These are phyloP conservation scores for Nomada ruficornis DNA, from an alignment of 2,888 invertebrate species.

Conservation along the genomic window DNA sequence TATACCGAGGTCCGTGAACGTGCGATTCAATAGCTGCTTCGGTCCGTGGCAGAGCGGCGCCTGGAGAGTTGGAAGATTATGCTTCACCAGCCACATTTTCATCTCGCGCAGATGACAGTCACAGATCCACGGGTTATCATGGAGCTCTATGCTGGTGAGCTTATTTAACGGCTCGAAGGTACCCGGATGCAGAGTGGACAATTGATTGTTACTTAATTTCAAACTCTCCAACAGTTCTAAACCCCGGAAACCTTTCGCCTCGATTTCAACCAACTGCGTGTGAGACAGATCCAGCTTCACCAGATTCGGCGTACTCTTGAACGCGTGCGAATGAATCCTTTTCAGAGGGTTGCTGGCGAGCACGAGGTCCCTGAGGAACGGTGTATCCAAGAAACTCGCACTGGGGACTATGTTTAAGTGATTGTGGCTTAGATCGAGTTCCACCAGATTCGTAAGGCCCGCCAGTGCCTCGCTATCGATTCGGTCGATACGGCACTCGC, in stretches of 20 bases:
- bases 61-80: constrained; percentile 91
- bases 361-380: constrained; percentile 92
- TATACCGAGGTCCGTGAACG: constrained; percentile 90
- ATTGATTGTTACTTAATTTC: constrained; percentile 92
- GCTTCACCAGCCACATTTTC: constrained; percentile 92
- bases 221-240: constrained; percentile 91
- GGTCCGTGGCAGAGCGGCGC: constrained; percentile 92
- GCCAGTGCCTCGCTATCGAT: constrained; percentile 94
- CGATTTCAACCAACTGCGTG: constrained; percentile 92
- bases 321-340: constrained; percentile 91
- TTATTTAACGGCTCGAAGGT: constrained; percentile 91
- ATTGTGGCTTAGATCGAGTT: constrained; percentile 94
- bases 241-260: constrained; percentile 91
- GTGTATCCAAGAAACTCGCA: constrained; percentile 91
- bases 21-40: constrained; percentile 88
- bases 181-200: constrained; percentile 89
- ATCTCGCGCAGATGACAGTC: constrained; percentile 93
- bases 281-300: constrained; percentile 94
- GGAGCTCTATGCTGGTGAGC: constrained; percentile 92
- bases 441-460: constrained; percentile 94
- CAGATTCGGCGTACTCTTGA: constrained; percentile 90
- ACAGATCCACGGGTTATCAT: constrained; percentile 95
- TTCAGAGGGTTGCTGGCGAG: constrained; percentile 93
- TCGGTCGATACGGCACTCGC: constrained; percentile 93
- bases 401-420: constrained; percentile 92